Evolutionary conservation across 2,888 invertebrate genomes (phyloP).

Genomic region (Drosophila mettleri): DNA sequence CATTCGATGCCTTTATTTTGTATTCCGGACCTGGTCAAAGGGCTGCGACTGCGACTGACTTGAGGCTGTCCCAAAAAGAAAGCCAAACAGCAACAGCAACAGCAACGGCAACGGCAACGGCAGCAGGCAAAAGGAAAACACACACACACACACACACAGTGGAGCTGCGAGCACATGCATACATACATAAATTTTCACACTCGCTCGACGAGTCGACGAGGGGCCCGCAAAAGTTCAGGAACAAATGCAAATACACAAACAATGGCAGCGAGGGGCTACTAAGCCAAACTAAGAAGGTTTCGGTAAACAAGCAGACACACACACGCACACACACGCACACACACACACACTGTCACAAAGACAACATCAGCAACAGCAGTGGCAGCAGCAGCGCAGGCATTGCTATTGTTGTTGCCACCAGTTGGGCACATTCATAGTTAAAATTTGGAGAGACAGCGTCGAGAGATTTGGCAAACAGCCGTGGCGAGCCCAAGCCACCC

Average conservation of each 20-base stretch:
- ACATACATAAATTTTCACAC: conserved; percentile 74
- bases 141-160: conserved; percentile 9
- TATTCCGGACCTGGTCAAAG: conserved; percentile 50
- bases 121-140: conserved; percentile 59
- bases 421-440: conserved; percentile 74
- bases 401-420: conserved; percentile 47
- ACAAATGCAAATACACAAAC: conserved; percentile 78
- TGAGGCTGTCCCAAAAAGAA: conserved; percentile 43
- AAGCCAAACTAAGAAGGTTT: conserved; percentile 80
- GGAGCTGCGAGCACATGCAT: conserved; percentile 43
- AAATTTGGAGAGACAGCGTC: conserved; percentile 77
- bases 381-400: conserved; percentile 20
- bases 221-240: conserved; percentile 37
- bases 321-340: conserved; percentile 26
- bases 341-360: conserved; percentile 25
- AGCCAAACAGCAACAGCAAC: conserved; percentile 54
- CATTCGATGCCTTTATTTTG: conserved; percentile 35
- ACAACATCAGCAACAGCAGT: conserved; percentile 13
- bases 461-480: conserved; percentile 77
- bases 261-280: conserved; percentile 75
- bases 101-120: conserved; percentile 35
- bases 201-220: conserved; percentile 37
- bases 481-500: conserved; percentile 22
- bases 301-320: conserved; percentile 70
- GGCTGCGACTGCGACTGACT: conserved; percentile 50